Base-by-base conservation (phyloP, 2,113 vertebrate species). In the Tachysurus fulvidraco region DNA sequence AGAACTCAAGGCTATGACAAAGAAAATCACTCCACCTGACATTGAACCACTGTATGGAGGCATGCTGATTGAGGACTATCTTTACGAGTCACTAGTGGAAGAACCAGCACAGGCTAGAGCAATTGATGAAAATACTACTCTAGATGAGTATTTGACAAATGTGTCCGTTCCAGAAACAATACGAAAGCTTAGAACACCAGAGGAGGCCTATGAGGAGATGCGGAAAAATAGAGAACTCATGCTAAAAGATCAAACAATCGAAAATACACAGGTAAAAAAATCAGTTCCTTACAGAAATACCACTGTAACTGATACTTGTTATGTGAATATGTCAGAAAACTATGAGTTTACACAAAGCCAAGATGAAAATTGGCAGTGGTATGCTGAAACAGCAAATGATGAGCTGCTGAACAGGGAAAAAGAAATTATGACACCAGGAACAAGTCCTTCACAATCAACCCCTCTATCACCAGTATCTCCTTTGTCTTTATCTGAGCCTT, bases 31-130 rank as follows among this genome's bases (percentile, higher is more conserved):
- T 89, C 93, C 95, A 17, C 96, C 97, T 92, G 97, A 97, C 91
- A 97, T 98, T 90, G 98, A 99, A 85, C 95, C 97, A n/a, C 95
- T 99, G 28, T 99, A 98, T 91, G 98, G 96, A 55, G 98, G 98
- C 77, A 98, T 99, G 97, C 62, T 97, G 91, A 99, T 99, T 93
- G 98, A 99, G 84, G 98, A 99, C 93, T 99, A 99, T 92, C 97
- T 98, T 92, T 99, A 99, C 88, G 98, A 99, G 87, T 98, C 98
- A 71, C 95, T 99, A 91, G 95, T 99, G 83, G 97, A 97, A 87
- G 97, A 97, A 62, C 93, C 95, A 91, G 96, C 95, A 86, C 91
- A 93, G 8, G 91, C 93, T 59, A 93, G 94, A 92, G 95, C 95
- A 87, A 90, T 92, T 12, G 92, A 92, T 52, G 92, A 95, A 50